Evolutionary conservation across 2,797 vertebrate genomes (phyloP), one percentile per base, ranked within the genome.

Genomic region (Hippopotamyrus pictus): DNA sequence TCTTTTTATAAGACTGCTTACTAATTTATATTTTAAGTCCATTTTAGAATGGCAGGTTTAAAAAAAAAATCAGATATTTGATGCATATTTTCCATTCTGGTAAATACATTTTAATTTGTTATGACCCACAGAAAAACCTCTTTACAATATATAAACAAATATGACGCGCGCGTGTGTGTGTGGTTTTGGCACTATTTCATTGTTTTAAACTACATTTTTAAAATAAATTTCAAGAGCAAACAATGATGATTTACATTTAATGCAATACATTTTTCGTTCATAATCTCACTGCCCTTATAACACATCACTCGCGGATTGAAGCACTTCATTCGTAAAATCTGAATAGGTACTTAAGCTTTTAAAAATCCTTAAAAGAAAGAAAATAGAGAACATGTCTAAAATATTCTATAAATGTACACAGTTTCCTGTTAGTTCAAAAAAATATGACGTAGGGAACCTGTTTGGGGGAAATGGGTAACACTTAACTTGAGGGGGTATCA

Each of bases 91-190:
- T 82, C 41, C 19, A 46, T 46, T 82, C 19, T 19, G 7, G 5
- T 82, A 46, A 82, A 82, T 46, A 82, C 41, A 82, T 82, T 9
- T 44, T 46, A n/a, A 82, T 82, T 82, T n/a, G 76, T 82, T 82
- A 82, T 82, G 37, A 46, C 17, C 17, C 41, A 82, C 41, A 46
- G 37, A 46, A 82, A 82, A 73, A 46, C 14, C 37, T 46, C 19
- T 82, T 46, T 8, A 8, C 41, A 82, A 46, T 82, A 82, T 41
- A 46, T 46, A 82, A 82, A 82, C 76, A 82, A 41, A 73, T 73
- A 37, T 73, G 69, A 69, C 25, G 3, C 8, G 22, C 3, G 59
- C 8, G 19, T 44, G 65, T 69, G 62, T n/a, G 37, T 44, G 73
- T 79, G 73, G 6, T 79, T 79, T 79, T 79, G 73, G 73, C 37